phyloP scores from a whole-genome alignment of 2,888 invertebrate species.

The Mesopsocus fuscifrons region DNA sequence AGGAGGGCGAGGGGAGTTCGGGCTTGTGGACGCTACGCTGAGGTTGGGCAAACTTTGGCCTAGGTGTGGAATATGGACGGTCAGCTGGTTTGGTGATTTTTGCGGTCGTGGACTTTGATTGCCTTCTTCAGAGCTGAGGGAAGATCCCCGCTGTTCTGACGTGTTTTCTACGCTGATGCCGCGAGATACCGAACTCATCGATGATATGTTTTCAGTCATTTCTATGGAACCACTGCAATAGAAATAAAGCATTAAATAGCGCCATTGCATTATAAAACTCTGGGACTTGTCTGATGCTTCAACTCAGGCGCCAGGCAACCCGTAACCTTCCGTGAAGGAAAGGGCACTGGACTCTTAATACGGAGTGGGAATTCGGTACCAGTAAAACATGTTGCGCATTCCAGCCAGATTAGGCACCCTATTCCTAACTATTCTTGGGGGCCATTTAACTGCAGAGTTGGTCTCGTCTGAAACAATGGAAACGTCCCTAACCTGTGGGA shows the following conservation, averaged over 20 bases:
- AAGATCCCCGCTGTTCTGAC: constrained; percentile 26
- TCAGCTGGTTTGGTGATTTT: constrained; percentile 38
- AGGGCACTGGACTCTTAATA: too few species aligned
- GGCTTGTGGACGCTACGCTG: constrained; percentile 24
- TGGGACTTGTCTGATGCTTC: constrained; percentile 1
- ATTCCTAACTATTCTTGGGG: too few species aligned
- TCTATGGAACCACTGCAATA: constrained; percentile 40
- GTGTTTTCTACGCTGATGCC: constrained; percentile 28
- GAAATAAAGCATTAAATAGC: constrained; percentile 9
- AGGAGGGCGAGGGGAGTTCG: constrained; percentile 26
- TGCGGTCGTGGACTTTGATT: constrained; percentile 18
- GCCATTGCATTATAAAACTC: too few species aligned
- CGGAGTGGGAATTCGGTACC: too few species aligned
- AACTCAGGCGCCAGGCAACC: constrained; percentile 1
- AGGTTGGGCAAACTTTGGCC: constrained; percentile 71
- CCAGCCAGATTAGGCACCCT: too few species aligned
- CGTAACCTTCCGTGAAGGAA: constrained; percentile 7
- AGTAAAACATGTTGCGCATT: too few species aligned
- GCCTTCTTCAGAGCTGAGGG: constrained; percentile 27
- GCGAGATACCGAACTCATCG: constrained; percentile 27
- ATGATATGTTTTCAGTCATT: constrained; percentile 36
- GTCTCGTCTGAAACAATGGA: too few species aligned
- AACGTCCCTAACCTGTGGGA: constrained; percentile 44
- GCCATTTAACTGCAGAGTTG: too few species aligned
- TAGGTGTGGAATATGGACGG: constrained; percentile 48